Evolutionary conservation across 2,113 vertebrate genomes (phyloP).

Genomic region (Conger conger): DNA sequence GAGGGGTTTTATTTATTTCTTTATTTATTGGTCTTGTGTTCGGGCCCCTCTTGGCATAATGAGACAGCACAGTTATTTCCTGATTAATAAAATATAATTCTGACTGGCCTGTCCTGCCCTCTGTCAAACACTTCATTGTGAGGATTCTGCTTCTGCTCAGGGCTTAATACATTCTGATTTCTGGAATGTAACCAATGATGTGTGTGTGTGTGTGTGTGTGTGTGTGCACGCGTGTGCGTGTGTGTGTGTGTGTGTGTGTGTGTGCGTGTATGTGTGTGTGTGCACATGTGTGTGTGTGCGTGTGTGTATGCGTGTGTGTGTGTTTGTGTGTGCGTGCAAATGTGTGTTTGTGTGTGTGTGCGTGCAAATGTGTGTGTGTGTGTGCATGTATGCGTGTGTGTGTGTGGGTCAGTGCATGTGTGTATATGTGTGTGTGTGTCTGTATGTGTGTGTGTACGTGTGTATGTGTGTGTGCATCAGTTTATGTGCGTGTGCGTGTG

Average conservation of each 20-base stretch:
- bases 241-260: neutral
- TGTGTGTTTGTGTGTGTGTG: neutral
- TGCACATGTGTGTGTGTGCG: neutral
- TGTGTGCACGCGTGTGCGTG: neutral
- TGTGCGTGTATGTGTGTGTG: neutral
- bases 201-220: neutral
- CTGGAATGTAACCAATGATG: neutral
- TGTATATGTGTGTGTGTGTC: neutral
- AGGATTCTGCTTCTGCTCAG: neutral
- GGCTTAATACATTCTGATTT: neutral
- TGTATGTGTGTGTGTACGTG: too few species aligned
- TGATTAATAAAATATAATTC: conserved; percentile 27
- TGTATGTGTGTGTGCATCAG: too few species aligned
- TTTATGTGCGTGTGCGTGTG: too few species aligned
- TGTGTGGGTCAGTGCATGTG: neutral
- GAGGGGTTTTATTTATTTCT: neutral
- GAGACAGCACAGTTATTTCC: conserved; percentile 1
- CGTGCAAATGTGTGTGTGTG: too few species aligned
- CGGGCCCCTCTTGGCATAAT: neutral
- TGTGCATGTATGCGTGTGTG: neutral
- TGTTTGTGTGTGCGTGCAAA: too few species aligned
- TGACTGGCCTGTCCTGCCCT: neutral
- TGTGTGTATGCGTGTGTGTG: too few species aligned
- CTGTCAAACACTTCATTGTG: neutral
- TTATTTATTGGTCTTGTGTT: neutral